Evolutionary conservation across 1,140 invertebrate species (phyloP).

Genomic region (Alviniconcha marisindica): DNA sequence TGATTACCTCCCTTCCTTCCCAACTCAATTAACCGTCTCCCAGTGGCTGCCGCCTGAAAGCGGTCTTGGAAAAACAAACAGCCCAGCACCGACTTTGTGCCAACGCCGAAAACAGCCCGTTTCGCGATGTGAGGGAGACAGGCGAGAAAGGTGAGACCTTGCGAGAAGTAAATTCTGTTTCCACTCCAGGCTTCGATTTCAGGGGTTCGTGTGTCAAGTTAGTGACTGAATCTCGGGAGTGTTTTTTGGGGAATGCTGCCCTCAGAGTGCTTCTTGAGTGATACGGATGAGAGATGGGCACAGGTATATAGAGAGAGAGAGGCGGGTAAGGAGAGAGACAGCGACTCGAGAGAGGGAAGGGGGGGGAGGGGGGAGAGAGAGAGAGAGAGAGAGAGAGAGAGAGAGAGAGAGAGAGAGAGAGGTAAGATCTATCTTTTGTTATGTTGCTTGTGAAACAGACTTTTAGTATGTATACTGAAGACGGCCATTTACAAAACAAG

Average conservation of each 20-base stretch:
- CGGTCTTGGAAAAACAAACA: neutral
- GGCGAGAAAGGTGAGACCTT: neutral
- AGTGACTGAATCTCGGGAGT: neutral
- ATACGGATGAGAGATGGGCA: neutral
- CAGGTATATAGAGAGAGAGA: too few species aligned
- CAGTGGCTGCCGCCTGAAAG: neutral
- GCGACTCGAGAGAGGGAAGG: too few species aligned
- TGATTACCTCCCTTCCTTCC: conserved; percentile 22
- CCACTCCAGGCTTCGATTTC: conserved; percentile 7
- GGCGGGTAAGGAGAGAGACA: too few species aligned
- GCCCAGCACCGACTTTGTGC: neutral
- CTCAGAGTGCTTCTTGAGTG: neutral
- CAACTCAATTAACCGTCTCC: conserved; percentile 25
- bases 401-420: too few species aligned
- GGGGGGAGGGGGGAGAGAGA: too few species aligned
- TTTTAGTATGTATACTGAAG: too few species aligned
- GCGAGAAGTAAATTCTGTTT: conserved; percentile 17
- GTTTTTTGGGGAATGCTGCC: neutral
- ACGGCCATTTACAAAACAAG: too few species aligned
- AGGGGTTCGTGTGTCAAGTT: conserved; percentile 2
- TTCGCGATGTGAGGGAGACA: neutral
- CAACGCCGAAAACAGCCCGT: neutral
- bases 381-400: too few species aligned
- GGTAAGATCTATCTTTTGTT: too few species aligned
- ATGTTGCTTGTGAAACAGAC: too few species aligned